Conservation (phyloP, 37 sponge, comb jelly and placozoan genomes). For the Tethya wilhelma region DNA sequence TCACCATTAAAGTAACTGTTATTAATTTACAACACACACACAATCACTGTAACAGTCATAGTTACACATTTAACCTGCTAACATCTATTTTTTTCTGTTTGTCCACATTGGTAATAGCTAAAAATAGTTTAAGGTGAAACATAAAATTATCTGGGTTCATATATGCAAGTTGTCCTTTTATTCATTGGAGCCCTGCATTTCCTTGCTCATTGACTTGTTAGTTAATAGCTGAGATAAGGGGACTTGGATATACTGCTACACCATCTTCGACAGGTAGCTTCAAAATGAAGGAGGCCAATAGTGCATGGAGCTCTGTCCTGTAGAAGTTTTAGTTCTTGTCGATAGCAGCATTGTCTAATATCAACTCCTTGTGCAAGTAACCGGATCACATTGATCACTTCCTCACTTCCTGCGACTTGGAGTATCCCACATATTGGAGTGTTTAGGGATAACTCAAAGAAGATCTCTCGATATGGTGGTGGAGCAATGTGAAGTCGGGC, state of each 20-base stretch:
- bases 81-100: background rate
- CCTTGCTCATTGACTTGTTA: background rate
- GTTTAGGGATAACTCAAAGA: constrained; percentile 10
- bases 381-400: background rate
- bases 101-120: no score
- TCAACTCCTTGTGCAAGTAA: background rate
- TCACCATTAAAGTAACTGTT: background rate
- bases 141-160: background rate
- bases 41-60: background rate
- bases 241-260: no score
- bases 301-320: background rate
- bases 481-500: background rate
- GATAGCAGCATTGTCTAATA: background rate
- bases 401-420: constrained; percentile 5
- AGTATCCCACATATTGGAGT: constrained; percentile 6
- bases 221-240: no score
- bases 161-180: background rate
- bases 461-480: background rate
- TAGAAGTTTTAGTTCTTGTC: background rate
- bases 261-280: no score
- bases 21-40: no score
- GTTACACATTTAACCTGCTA: background rate
- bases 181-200: background rate
- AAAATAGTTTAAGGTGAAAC: background rate
- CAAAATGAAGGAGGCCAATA: background rate